These are phyloP conservation scores for Epinephelus lanceolatus DNA, from an alignment of 2,113 vertebrate species.

Conservation along the genomic window DNA sequence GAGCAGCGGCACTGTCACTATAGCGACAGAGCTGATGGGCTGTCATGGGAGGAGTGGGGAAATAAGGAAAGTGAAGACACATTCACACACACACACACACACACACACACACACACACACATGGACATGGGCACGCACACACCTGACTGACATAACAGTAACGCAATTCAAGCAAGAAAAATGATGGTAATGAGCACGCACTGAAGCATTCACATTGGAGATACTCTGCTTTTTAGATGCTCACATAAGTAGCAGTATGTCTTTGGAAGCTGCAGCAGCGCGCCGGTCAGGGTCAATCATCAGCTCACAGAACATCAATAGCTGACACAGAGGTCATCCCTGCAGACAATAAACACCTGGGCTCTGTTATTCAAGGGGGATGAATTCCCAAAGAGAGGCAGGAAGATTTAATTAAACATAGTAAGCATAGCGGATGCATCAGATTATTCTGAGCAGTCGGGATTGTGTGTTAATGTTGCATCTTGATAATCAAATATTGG, in stretches of 20 bases:
- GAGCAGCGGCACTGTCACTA: constrained; percentile 54
- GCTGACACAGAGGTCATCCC: constrained; percentile 50
- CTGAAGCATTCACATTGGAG: constrained; percentile 18
- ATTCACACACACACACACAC: constrained; percentile 18
- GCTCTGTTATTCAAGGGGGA: constrained; percentile 21
- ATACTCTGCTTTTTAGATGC: constrained; percentile 9
- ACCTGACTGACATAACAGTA: constrained; percentile 29
- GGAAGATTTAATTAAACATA: constrained; percentile 20
- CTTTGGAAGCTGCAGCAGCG: constrained; percentile 16
- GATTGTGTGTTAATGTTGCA: constrained; percentile 1
- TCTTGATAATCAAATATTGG: constrained; percentile 10
- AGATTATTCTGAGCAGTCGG: not conserved
- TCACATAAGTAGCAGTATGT: constrained; percentile 44
- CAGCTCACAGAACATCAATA: constrained; percentile 2
- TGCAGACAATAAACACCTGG: constrained; percentile 37
- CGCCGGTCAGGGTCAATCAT: constrained; percentile 34
- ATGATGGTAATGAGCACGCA: constrained; percentile 15
- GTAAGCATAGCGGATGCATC: not conserved
- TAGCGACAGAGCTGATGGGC: constrained; percentile 68
- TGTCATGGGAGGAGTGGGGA: constrained; percentile 38
- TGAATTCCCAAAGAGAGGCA: constrained; percentile 8
- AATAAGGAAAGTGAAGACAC: constrained; percentile 19
- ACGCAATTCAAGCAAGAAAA: constrained; percentile 26
- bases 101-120: constrained; percentile 13
- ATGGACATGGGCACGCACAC: not conserved